phyloP scores from a whole-genome alignment of 1,140 invertebrate species.

The Drosophila kohkoa region DNA sequence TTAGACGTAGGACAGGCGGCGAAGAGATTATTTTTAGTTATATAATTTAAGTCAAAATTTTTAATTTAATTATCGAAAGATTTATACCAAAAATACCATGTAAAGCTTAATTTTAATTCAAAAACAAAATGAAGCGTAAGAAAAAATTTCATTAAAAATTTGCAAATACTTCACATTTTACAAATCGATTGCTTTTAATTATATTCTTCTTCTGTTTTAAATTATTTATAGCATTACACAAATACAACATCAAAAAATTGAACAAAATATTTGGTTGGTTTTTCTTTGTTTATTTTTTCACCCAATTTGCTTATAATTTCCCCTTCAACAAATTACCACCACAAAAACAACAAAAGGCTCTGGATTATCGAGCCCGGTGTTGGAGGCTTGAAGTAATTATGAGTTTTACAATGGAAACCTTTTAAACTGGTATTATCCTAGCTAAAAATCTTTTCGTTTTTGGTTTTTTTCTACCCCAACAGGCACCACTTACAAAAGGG shows the following conservation, averaged over 20 bases:
- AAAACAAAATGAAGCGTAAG: slow-evolving; percentile 67
- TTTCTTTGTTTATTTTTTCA: slow-evolving; percentile 24
- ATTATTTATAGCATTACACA: slow-evolving; percentile 49
- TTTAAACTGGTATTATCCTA: not conserved
- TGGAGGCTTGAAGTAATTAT: slow-evolving; percentile 23
- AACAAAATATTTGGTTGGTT: slow-evolving; percentile 27
- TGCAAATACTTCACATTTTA: slow-evolving; percentile 76
- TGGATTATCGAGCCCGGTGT: slow-evolving; percentile 46
- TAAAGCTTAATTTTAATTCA: slow-evolving; percentile 79
- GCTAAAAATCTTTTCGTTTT: slow-evolving; percentile 48
- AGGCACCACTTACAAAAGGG: slow-evolving; percentile 51
- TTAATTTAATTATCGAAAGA: slow-evolving; percentile 81
- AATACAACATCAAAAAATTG: slow-evolving; percentile 40
- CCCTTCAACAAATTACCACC: not conserved
- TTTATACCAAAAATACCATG: slow-evolving; percentile 83
- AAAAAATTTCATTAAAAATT: slow-evolving; percentile 77
- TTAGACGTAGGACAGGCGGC: slow-evolving; percentile 33
- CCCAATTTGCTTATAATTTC: slow-evolving; percentile 7
- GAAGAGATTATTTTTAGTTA: slow-evolving; percentile 71
- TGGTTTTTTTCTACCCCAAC: slow-evolving; percentile 35
- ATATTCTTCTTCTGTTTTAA: slow-evolving; percentile 41
- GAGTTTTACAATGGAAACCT: not conserved
- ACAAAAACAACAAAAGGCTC: slow-evolving; percentile 47
- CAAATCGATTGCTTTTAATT: slow-evolving; percentile 62
- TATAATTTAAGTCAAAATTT: slow-evolving; percentile 68